Evolutionary conservation across 53 echinoderm and acorn worm genomes (phyloP), one percentile per base, ranked within the genome.

Genomic region (Holothuria leucospilota): DNA sequence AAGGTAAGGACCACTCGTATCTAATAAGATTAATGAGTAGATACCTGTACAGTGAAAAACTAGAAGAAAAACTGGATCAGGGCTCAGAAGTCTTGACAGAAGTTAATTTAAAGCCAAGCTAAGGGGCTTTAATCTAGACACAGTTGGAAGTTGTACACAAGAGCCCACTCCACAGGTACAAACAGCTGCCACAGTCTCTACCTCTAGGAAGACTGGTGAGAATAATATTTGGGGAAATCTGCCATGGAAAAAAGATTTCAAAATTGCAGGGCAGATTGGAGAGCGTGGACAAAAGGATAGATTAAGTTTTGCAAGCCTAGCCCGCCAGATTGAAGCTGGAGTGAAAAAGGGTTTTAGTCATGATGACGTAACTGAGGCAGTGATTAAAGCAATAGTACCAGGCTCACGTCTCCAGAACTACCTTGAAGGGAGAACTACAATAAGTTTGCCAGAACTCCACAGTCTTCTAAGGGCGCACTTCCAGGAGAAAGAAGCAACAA

Each of bases 231-330:
- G 30, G 61, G 63, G 13, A 62, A 81, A 59, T 16, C 9, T 82
- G 25, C 58, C 68, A 51, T 69, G 80, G n/a, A 28, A 70, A 26
- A 61, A 65, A 58, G 92, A 89, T 23, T 92, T 86, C 46, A 85
- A 87, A 27, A 85, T 89, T 11, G 39, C 26, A 18, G 92, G 92
- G 0, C 89, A 92, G 24, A 86, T 92, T n/a, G 89, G 89, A 2
- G 84, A n/a, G n/a, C n/a, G n/a, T n/a, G n/a, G n/a, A n/a, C n/a
- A n/a, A n/a, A 89, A 87, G 81, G 23, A 52, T 90, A 20, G 42
- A 85, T 30, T 90, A 49, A 88, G 90, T 51, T 75, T 94, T 2
- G 85, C 80, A 10, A 77, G 58, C 18, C 94, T 92, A 53, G 92
- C 86, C 86, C 69, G n/a, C n/a, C n/a, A n/a, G n/a, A n/a, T n/a